Evolutionary conservation across 2,113 vertebrate species (phyloP).

Genomic region (Syngnathoides biaculeatus): DNA sequence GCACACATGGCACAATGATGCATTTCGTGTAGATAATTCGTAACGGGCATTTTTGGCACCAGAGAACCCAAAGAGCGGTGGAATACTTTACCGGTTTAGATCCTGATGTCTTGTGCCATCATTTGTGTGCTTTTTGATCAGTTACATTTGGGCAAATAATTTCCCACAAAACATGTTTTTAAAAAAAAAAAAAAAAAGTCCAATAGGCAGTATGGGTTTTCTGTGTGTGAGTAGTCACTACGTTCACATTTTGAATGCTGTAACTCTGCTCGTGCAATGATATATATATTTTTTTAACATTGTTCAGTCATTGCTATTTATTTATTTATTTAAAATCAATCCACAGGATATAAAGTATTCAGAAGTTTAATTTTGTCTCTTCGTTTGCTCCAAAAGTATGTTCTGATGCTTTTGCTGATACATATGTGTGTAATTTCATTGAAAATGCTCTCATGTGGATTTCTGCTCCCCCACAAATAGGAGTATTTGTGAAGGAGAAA

Average conservation of each 20-base stretch:
- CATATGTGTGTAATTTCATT: not conserved
- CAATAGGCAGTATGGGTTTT: not conserved
- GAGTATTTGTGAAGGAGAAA: slow-evolving; percentile 46
- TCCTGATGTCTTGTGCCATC: not conserved
- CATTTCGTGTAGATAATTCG: not conserved
- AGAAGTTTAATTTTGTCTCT: not conserved
- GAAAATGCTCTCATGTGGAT: slow-evolving; percentile 37
- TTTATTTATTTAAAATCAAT: not conserved
- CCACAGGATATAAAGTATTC: not conserved
- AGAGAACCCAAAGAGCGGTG: not conserved
- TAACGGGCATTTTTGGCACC: not conserved
- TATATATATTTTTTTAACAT: not conserved
- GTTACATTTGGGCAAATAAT: not conserved
- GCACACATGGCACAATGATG: not conserved
- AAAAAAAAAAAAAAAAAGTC: not conserved
- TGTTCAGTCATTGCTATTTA: not conserved
- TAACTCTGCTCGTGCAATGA: not conserved
- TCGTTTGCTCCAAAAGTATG: not conserved
- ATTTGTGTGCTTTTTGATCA: not conserved
- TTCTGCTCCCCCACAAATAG: slow-evolving; percentile 25
- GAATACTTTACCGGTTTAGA: not conserved
- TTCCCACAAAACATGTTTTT: not conserved
- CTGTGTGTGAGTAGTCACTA: not conserved
- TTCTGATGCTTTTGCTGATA: not conserved
- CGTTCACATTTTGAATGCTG: not conserved